Conservation (phyloP, 2,888 invertebrate genomes). For the Harmothoe impar region DNA sequence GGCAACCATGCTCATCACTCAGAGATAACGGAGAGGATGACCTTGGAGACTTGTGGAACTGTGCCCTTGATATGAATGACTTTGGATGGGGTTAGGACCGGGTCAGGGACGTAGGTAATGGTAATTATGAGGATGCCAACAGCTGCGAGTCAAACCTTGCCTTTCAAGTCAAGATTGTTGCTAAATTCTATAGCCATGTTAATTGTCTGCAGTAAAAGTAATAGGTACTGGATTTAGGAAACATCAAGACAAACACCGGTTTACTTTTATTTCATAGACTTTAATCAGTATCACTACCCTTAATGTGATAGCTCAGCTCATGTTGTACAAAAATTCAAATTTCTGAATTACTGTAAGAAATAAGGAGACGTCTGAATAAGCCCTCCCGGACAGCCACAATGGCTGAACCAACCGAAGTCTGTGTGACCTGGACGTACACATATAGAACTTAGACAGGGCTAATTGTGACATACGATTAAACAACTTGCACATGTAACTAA, state of each 20-base stretch:
- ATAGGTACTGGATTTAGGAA: too few species aligned
- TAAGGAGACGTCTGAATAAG: background rate
- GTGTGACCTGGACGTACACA: background rate
- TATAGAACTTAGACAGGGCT: background rate
- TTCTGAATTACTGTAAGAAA: conserved; percentile 11
- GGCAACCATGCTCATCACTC: background rate
- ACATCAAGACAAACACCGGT: background rate
- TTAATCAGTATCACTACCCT: background rate
- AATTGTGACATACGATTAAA: background rate
- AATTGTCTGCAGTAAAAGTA: too few species aligned
- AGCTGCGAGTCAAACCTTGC: background rate
- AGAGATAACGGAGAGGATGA: background rate
- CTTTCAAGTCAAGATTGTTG: too few species aligned
- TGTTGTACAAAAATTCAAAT: background rate
- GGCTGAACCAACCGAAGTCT: background rate
- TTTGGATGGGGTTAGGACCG: background rate
- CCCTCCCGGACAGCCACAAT: background rate
- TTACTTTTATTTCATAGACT: background rate
- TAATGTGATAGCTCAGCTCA: background rate
- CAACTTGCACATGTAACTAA: background rate
- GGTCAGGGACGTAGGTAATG: background rate
- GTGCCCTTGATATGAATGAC: background rate
- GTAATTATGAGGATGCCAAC: background rate
- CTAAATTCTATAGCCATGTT: too few species aligned
- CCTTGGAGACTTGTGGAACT: background rate